Evolutionary conservation across 2,113 vertebrate genomes (phyloP), one percentile per base, ranked within the genome.

Genomic region (Pygoscelis antarcticus): DNA sequence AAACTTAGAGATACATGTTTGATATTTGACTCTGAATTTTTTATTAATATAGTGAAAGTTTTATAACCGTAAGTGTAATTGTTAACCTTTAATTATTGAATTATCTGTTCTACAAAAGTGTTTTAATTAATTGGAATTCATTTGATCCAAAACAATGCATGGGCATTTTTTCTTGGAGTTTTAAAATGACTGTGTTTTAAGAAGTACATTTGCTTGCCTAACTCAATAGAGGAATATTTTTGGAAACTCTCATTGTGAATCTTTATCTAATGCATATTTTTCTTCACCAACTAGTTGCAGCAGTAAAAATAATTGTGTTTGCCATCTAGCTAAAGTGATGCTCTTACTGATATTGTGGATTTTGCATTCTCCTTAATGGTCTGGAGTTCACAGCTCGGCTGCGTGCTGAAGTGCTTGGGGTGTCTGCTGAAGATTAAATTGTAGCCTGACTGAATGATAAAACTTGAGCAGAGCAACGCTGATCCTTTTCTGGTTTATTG

Each of bases 251-350:
- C 23, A 54, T 36, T 71, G 36, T 84, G 42, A 82, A 47, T 87
- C 25, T 87, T 87, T 72, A 11, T 79, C 34, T 93, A 89, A 95
- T 83, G 75, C 38, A 25, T 84, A 36, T 74, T 94, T 96, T 82
- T 76, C 30, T 89, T 82, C 58, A 80, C 42, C 38, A 75, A 77
- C 58, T 42, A 71, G 30, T 89, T 87, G 13, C 38, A 79, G 22
- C 26, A 38, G 49, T 76, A 72, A 82, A 91, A 89, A n/a, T 74
- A 79, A 70, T 46, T 46, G 16, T 70, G 38, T 81, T 89, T 94
- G 16, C 38, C 40, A 42, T 76, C 61, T 61, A 84, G 40, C 32
- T 79, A 68, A 84, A 44, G 52, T 36, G 54, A 29, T 51, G 30
- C 74, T 80, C 17, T 64, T 44, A 42, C 58, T 60, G 55, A 42